Conservation (phyloP, 2,888 invertebrate genomes). For the Proisotoma minuta region DNA sequence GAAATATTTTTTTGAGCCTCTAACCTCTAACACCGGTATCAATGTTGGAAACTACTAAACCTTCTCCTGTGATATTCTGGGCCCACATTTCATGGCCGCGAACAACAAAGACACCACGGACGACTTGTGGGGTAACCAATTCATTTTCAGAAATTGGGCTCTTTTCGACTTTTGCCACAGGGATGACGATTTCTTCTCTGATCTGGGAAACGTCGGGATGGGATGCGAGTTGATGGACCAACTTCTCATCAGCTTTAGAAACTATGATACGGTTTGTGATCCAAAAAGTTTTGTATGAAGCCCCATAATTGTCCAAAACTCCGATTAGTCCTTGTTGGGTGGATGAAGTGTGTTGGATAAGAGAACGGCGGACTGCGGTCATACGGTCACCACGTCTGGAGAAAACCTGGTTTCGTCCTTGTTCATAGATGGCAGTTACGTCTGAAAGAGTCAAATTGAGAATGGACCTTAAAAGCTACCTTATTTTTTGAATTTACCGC, state of each 20-base stretch:
- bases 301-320: background rate
- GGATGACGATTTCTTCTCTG: constrained; percentile 9
- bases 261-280: constrained; percentile 23
- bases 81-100: constrained; percentile 1
- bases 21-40: constrained; percentile 12
- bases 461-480: background rate
- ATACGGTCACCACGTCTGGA: background rate
- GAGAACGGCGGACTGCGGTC: background rate
- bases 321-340: background rate
- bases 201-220: constrained; percentile 21
- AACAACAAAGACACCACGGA: background rate
- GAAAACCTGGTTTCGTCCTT: background rate
- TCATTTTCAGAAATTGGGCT: no score
- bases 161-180: no score
- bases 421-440: background rate
- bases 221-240: constrained; percentile 5
- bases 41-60: background rate
- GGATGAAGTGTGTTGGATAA: background rate
- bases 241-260: constrained; percentile 5
- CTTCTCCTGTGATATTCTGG: background rate
- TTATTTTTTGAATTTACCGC: background rate
- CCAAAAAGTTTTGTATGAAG: constrained; percentile 18
- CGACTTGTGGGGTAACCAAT: background rate
- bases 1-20: no score
- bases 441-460: background rate